Evolutionary conservation across 2,113 vertebrate genomes (phyloP).

Genomic region (Corvus cornix): DNA sequence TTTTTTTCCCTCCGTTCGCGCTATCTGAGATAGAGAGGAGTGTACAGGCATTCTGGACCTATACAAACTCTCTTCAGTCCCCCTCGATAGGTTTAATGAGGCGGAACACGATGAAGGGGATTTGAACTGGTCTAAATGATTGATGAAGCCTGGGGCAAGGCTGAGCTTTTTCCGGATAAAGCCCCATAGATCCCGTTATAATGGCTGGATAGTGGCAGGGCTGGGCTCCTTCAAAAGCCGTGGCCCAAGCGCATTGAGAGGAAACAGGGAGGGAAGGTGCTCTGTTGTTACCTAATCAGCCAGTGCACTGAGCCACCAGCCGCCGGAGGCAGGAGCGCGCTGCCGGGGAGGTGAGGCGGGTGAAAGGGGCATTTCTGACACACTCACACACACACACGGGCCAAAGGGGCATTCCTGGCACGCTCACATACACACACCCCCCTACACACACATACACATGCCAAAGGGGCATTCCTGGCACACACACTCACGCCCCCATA

Average conservation of each 20-base stretch:
- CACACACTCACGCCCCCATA: too few relatives aligned
- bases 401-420: too few relatives aligned
- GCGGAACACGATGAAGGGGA: constrained; percentile 87
- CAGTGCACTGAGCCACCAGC: constrained; percentile 93
- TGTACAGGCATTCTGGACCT: constrained; percentile 75
- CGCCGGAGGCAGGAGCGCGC: constrained; percentile 81
- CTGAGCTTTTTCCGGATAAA: constrained; percentile 91
- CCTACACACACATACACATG: too few relatives aligned
- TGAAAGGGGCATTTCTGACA: constrained; percentile 70
- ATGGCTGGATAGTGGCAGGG: constrained; percentile 90
- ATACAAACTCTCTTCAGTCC: constrained; percentile 66
- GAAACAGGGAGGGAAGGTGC: constrained; percentile 87
- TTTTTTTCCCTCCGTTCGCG: neutral
- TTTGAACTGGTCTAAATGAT: constrained; percentile 93
- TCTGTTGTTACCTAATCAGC: constrained; percentile 97
- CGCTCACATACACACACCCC: too few relatives aligned
- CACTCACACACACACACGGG: neutral
- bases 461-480: too few relatives aligned
- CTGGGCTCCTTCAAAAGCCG: constrained; percentile 87
- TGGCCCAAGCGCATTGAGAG: constrained; percentile 78
- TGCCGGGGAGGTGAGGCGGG: constrained; percentile 78
- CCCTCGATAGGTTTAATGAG: constrained; percentile 90
- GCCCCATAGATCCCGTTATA: constrained; percentile 91
- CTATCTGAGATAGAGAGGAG: constrained; percentile 3
- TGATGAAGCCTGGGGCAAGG: constrained; percentile 98